These are phyloP conservation scores for Canis aureus DNA, from an alignment of 2,113 vertebrate genomes.

Conservation along the genomic window DNA sequence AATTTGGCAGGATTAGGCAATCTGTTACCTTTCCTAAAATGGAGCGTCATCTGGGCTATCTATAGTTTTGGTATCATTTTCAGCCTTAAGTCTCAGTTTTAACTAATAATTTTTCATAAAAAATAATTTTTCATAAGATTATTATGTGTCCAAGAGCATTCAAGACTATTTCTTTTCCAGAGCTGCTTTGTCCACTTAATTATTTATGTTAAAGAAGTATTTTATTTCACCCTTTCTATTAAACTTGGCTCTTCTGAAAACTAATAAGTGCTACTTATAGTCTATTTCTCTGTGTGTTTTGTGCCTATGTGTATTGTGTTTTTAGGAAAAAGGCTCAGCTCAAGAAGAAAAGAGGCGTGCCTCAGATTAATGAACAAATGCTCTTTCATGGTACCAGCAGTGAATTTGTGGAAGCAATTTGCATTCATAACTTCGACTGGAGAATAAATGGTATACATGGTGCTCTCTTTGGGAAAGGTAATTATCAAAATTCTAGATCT, in stretches of 20 bases:
- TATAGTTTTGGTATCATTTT: conserved; percentile 7
- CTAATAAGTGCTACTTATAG: not conserved
- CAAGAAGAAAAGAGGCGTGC: conserved; percentile 93
- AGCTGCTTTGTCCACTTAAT: not conserved
- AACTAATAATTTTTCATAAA: conserved; percentile 43
- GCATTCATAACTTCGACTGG: conserved; percentile 99
- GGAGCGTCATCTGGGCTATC: not conserved
- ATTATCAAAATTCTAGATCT: not conserved
- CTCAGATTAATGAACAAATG: conserved; percentile 95
- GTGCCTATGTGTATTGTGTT: conserved; percentile 50
- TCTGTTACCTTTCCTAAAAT: not conserved
- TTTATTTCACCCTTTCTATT: conserved; percentile 44
- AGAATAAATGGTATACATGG: conserved; percentile 97
- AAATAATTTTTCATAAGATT: conserved; percentile 40
- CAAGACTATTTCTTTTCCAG: conserved; percentile 12
- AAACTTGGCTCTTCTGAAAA: conserved; percentile 40
- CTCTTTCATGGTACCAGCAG: conserved; percentile 98
- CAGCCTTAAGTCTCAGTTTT: not conserved
- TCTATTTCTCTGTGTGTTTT: conserved; percentile 57
- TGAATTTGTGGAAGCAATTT: conserved; percentile 97
- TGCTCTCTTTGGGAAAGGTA: conserved; percentile 97
- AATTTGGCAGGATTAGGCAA: not conserved
- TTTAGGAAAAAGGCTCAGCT: conserved; percentile 96
- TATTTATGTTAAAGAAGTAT: not conserved
- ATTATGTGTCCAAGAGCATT: conserved; percentile 3